Percentiles rank a stretch among this genome's conserved stretches.
phyloP scores from a whole-genome alignment of 2,888 invertebrate species.

The Actias luna region DNA sequence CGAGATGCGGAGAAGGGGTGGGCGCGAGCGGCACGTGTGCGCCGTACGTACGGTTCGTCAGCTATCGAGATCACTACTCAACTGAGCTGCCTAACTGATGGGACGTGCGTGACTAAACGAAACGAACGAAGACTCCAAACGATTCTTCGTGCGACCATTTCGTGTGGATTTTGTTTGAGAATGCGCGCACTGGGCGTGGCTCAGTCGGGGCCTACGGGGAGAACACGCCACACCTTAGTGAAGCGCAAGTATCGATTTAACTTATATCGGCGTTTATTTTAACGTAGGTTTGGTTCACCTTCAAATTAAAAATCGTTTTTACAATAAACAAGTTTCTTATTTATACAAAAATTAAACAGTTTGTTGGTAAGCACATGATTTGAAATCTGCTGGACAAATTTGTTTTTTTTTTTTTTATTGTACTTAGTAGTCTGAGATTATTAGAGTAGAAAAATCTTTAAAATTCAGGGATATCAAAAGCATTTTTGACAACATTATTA shows the following conservation, averaged over 20 bases:
- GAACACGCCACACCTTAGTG: constrained; percentile 56
- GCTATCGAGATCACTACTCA: constrained; percentile 66
- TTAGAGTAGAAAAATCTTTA: too few species aligned
- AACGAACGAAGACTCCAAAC: constrained; percentile 42
- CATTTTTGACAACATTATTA: too few species aligned
- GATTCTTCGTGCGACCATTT: constrained; percentile 64
- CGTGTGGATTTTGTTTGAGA: constrained; percentile 70
- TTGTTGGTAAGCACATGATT: too few species aligned
- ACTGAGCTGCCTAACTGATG: constrained; percentile 54
- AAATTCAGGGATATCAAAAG: too few species aligned
- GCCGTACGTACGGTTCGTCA: constrained; percentile 63
- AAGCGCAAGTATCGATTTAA: constrained; percentile 55
- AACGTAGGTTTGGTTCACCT: neutral
- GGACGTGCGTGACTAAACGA: constrained; percentile 60
- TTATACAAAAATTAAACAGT: neutral
- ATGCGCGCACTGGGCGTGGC: constrained; percentile 76
- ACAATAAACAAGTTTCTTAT: neutral
- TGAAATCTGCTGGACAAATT: too few species aligned
- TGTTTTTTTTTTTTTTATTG: too few species aligned
- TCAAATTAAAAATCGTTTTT: neutral
- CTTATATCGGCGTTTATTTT: constrained; percentile 36
- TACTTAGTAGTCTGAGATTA: too few species aligned
- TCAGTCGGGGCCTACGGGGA: constrained; percentile 65
- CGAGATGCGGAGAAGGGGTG: constrained; percentile 51
- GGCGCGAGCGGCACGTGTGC: constrained; percentile 64